Conservation (phyloP, 2,797 vertebrate genomes). For the Pempheris klunzingeri region DNA sequence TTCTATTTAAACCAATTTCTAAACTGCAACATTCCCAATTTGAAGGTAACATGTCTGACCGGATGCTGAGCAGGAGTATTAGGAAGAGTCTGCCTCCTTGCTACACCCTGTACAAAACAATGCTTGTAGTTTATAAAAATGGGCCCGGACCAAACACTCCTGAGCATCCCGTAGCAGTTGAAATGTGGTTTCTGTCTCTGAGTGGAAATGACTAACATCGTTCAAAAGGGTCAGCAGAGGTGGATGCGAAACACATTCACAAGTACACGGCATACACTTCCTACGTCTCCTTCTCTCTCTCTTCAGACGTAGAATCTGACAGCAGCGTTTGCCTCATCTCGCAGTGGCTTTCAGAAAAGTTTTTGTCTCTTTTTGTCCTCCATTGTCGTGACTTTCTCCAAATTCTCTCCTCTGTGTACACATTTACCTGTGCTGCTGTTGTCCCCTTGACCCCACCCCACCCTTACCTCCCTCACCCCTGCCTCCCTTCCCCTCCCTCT, state of each 20-base stretch:
- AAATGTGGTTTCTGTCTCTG: constrained; percentile 49
- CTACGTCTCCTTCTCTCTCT: constrained; percentile 34
- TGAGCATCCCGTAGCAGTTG: constrained; percentile 58
- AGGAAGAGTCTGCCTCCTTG: constrained; percentile 45
- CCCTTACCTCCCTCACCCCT: neutral
- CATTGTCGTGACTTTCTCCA: constrained; percentile 41
- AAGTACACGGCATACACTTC: constrained; percentile 59
- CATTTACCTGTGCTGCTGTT: constrained; percentile 64
- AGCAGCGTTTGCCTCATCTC: constrained; percentile 46
- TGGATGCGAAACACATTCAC: constrained; percentile 71
- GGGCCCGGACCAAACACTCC: constrained; percentile 51
- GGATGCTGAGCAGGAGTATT: constrained; percentile 58
- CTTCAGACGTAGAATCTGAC: constrained; percentile 33
- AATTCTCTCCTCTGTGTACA: constrained; percentile 52
- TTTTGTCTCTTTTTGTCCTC: constrained; percentile 61
- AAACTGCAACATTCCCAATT: constrained; percentile 64
- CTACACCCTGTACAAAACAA: constrained; percentile 54
- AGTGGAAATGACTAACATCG: constrained; percentile 68
- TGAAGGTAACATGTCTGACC: constrained; percentile 43
- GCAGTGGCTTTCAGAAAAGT: constrained; percentile 62
- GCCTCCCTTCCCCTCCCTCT: constrained; percentile 16
- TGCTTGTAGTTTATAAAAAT: constrained; percentile 58
- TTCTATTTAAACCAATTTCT: constrained; percentile 38
- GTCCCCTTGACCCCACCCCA: constrained; percentile 32
- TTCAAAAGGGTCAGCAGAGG: constrained; percentile 71